A percentile compares a stretch with the other conserved stretches of the same genome.
phyloP scores from a whole-genome alignment of 2,888 invertebrate species.

The Drosophila multiciliata region DNA sequence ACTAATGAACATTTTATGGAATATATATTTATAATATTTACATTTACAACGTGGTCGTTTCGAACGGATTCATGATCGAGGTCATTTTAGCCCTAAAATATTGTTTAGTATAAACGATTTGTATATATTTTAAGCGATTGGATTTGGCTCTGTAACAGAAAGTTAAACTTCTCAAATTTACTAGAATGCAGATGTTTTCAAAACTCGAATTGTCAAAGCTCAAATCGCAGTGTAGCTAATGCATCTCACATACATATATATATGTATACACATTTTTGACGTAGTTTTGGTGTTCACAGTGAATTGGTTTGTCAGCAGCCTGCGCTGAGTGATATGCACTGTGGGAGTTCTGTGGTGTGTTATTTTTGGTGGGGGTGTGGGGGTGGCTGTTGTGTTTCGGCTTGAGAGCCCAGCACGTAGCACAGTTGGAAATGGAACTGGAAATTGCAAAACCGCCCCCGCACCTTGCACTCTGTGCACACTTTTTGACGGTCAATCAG shows the following conservation, averaged over 20 bases:
- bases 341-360: slow-evolving; percentile 18
- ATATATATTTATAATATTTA: neutral
- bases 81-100: slow-evolving; percentile 1
- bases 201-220: slow-evolving; percentile 10
- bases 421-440: slow-evolving; percentile 52
- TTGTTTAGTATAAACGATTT: neutral
- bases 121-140: slow-evolving; percentile 1
- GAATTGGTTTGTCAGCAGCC: slow-evolving; percentile 61
- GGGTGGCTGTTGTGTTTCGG: slow-evolving; percentile 1
- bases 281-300: slow-evolving; percentile 33
- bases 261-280: slow-evolving; percentile 9
- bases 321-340: slow-evolving; percentile 42
- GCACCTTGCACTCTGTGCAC: neutral
- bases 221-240: slow-evolving; percentile 7
- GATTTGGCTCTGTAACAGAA: neutral
- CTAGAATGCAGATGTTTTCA: neutral
- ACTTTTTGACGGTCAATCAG: slow-evolving; percentile 48
- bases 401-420: slow-evolving; percentile 56
- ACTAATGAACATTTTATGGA: neutral
- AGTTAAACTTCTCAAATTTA: neutral
- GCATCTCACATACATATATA: neutral
- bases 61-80: slow-evolving; percentile 19
- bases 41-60: too few species aligned
- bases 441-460: slow-evolving; percentile 18
- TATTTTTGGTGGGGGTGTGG: neutral